These are phyloP conservation scores for Ormyrus nitidulus DNA, from an alignment of 2,888 invertebrate species.

Conservation along the genomic window DNA sequence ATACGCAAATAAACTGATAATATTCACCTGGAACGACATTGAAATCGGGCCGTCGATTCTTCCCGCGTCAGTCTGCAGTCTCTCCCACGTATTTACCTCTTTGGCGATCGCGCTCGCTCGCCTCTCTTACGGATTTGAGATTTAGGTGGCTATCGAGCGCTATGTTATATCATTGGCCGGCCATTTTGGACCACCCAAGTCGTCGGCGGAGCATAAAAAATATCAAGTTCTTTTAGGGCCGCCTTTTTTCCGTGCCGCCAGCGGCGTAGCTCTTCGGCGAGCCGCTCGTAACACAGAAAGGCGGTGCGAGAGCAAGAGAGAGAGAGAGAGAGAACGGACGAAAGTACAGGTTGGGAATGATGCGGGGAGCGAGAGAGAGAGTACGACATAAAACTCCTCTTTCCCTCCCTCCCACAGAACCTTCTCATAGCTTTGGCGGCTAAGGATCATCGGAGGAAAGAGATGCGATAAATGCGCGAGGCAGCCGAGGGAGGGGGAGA, in stretches of 20 bases:
- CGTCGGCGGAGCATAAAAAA: conserved; percentile 75
- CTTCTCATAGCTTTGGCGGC: conserved; percentile 28
- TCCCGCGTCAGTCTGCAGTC: no score
- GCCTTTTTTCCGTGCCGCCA: conserved; percentile 75
- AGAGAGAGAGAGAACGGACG: conserved; percentile 25
- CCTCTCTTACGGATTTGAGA: neutral
- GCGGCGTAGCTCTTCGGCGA: conserved; percentile 65
- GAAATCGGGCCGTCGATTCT: no score
- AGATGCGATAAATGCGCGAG: conserved; percentile 53
- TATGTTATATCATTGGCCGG: conserved; percentile 75
- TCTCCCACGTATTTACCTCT: neutral
- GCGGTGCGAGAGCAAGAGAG: conserved; percentile 61
- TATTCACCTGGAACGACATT: no score
- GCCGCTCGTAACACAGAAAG: conserved; percentile 67
- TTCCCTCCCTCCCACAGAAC: neutral
- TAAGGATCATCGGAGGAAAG: conserved; percentile 50
- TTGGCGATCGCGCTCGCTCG: no score
- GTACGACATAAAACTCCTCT: conserved; percentile 46
- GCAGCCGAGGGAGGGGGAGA: conserved; percentile 16
- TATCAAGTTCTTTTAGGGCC: conserved; percentile 76
- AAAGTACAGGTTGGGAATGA: conserved; percentile 36
- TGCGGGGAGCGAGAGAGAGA: conserved; percentile 13
- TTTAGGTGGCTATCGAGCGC: conserved; percentile 62
- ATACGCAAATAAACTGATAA: no score
- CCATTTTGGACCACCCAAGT: conserved; percentile 76